Conservation (phyloP, 2,888 invertebrate genomes). For the Lamellibrachia columna region DNA sequence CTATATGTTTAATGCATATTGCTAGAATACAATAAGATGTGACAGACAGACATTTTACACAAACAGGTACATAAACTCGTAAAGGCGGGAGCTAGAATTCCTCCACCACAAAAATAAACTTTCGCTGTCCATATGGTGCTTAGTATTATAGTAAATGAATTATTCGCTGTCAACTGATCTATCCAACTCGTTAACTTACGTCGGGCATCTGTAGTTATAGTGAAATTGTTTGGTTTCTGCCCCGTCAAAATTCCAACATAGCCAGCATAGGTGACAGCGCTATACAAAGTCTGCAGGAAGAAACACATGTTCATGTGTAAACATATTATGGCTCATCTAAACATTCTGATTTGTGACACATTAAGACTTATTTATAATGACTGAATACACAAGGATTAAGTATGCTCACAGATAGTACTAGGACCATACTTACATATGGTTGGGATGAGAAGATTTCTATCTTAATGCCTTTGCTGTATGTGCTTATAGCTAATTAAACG, state of each 20-base stretch:
- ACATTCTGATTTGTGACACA: not conserved
- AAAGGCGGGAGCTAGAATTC: too few relatives aligned
- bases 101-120: not conserved
- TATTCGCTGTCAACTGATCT: not conserved
- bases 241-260: slow-evolving; percentile 64
- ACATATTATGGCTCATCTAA: not conserved
- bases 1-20: too few relatives aligned
- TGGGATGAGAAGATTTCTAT: too few relatives aligned
- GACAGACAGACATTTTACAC: too few relatives aligned
- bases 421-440: too few relatives aligned
- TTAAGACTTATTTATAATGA: not conserved
- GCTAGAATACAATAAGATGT: too few relatives aligned
- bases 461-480: too few relatives aligned
- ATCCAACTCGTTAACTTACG: slow-evolving; percentile 37
- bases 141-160: slow-evolving; percentile 27
- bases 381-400: not conserved
- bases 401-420: too few relatives aligned
- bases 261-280: slow-evolving; percentile 60
- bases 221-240: slow-evolving; percentile 58
- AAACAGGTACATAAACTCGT: too few relatives aligned
- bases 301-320: not conserved
- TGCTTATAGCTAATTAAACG: too few relatives aligned
- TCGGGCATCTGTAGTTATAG: slow-evolving; percentile 64
- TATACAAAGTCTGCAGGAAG: slow-evolving; percentile 56
- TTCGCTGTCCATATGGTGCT: not conserved